Evolutionary conservation across 2,888 invertebrate species (phyloP).

Genomic region (Zaprionus obscuricornis): DNA sequence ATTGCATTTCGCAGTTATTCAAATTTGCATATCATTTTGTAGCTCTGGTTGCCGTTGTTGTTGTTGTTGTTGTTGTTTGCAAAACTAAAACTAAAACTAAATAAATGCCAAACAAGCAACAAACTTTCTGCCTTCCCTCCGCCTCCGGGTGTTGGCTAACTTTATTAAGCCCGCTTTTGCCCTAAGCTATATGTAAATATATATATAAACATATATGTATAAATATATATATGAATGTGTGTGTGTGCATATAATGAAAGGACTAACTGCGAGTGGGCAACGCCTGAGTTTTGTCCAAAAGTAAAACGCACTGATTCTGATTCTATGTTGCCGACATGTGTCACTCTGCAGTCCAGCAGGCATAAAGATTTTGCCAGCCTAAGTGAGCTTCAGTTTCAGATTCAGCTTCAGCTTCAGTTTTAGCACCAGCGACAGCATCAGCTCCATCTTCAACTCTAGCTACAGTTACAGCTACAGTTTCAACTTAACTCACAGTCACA

Average conservation of each 20-base stretch:
- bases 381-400: conserved; percentile 31
- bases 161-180: conserved; percentile 60
- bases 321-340: conserved; percentile 82
- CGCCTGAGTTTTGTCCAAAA: conserved; percentile 60
- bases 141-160: conserved; percentile 44
- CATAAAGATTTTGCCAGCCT: conserved; percentile 78
- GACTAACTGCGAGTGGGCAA: conserved; percentile 60
- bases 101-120: conserved; percentile 75
- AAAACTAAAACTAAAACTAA: conserved; percentile 71
- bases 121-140: conserved; percentile 43
- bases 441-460: too few relatives aligned
- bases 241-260: conserved; percentile 43
- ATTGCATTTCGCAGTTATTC: conserved; percentile 76
- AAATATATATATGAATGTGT: not conserved
- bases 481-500: not conserved
- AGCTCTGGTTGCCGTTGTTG: not conserved
- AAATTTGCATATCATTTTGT: conserved; percentile 76
- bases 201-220: conserved; percentile 17
- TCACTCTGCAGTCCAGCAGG: conserved; percentile 79
- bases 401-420: not conserved
- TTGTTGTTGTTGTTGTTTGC: conserved; percentile 42
- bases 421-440: not conserved
- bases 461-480: too few relatives aligned
- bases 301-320: conserved; percentile 74
- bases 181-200: conserved; percentile 31